Percentiles rank a stretch among this genome's conserved stretches.
Evolutionary conservation across 1,140 invertebrate genomes (phyloP).

Genomic region (Harpegnathos saltator): DNA sequence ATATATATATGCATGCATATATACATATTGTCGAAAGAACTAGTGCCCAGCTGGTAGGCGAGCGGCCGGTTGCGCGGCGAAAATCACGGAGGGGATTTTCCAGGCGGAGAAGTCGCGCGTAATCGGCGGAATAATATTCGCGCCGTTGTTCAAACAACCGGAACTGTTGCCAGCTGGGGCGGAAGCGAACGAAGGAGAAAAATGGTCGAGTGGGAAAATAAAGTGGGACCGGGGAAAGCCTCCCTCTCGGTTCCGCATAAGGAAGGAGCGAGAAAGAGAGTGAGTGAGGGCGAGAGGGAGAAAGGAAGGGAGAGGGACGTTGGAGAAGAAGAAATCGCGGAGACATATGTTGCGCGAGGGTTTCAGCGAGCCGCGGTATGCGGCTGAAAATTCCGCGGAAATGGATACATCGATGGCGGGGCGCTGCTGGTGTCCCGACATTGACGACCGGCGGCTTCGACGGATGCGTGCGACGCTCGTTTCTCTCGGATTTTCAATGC

Average conservation of each 20-base stretch:
- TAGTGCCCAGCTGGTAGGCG: neutral
- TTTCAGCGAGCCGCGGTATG: constrained; percentile 34
- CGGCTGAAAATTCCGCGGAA: constrained; percentile 38
- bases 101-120: constrained; percentile 33
- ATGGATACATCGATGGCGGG: constrained; percentile 42
- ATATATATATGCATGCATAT: neutral
- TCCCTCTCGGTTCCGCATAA: neutral
- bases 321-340: neutral
- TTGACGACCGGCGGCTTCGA: constrained; percentile 38
- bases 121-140: constrained; percentile 55
- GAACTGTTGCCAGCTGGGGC: constrained; percentile 3
- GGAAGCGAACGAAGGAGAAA: constrained; percentile 24
- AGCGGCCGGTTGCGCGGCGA: neutral
- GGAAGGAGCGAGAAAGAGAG: neutral
- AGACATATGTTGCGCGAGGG: constrained; percentile 44
- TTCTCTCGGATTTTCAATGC: constrained; percentile 42
- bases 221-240: neutral
- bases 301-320: constrained; percentile 2
- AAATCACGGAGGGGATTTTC: constrained; percentile 49
- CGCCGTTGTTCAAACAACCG: constrained; percentile 31
- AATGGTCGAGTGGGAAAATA: constrained; percentile 42
- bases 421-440: neutral
- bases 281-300: constrained; percentile 3
- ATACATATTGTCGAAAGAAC: constrained; percentile 17
- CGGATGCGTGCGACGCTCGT: constrained; percentile 14